These are phyloP conservation scores for Sicus ferrugineus DNA, from an alignment of 2,888 invertebrate species.

Conservation along the genomic window DNA sequence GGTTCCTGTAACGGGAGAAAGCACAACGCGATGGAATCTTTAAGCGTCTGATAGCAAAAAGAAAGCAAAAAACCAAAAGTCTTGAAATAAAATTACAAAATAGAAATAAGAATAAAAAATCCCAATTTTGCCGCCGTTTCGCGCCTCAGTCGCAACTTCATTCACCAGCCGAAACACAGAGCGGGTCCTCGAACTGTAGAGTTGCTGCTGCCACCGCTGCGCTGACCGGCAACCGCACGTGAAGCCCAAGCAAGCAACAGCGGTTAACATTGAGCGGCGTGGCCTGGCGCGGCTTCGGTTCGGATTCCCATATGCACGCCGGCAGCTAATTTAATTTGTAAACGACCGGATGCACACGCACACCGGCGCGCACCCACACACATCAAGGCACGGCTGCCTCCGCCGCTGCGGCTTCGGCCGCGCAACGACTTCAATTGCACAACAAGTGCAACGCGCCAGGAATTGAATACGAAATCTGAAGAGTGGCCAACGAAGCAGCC, in stretches of 20 bases:
- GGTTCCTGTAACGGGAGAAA: not conserved
- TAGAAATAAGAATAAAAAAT: too few species aligned
- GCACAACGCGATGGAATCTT: too few species aligned
- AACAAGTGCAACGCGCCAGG: slow-evolving; percentile 9
- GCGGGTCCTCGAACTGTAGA: not conserved
- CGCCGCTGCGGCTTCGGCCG: not conserved
- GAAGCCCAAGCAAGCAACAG: not conserved
- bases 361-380: slow-evolving; percentile 12
- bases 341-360: slow-evolving; percentile 30
- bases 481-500: not conserved
- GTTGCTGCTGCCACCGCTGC: not conserved
- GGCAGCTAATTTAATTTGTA: slow-evolving; percentile 12
- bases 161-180: too few species aligned
- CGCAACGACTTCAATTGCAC: slow-evolving; percentile 3
- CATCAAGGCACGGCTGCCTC: not conserved
- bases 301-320: not conserved
- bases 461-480: slow-evolving; percentile 14
- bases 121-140: too few species aligned
- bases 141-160: too few species aligned
- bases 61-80: too few species aligned
- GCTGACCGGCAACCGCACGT: not conserved
- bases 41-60: too few species aligned
- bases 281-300: not conserved
- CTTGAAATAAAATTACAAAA: too few species aligned
- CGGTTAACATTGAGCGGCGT: not conserved